phyloP scores from a whole-genome alignment of 2,797 vertebrate species.

The Acipenser oxyrinchus region DNA sequence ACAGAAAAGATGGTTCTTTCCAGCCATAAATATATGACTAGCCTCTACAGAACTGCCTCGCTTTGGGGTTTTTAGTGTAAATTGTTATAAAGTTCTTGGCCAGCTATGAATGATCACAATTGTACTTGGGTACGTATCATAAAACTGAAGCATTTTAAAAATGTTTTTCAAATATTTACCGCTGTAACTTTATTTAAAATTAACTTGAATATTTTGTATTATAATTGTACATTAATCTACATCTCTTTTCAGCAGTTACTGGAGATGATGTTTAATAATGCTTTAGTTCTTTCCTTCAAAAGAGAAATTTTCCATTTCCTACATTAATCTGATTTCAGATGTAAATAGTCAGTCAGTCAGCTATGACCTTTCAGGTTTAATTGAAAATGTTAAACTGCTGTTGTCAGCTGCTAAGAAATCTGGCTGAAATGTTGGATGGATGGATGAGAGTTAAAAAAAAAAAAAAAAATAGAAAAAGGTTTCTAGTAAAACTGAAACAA shows the following conservation, averaged over 20 bases:
- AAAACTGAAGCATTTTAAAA: constrained; percentile 5
- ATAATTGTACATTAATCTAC: no score
- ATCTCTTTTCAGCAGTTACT: constrained; percentile 33
- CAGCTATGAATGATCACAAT: constrained; percentile 52
- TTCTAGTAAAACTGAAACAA: constrained; percentile 45
- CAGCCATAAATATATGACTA: constrained; percentile 71
- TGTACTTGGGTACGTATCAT: constrained; percentile 28
- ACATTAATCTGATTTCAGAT: constrained; percentile 42
- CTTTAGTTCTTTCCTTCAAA: constrained; percentile 41
- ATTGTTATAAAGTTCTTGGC: constrained; percentile 44
- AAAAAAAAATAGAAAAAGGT: constrained; percentile 55
- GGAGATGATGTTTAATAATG: constrained; percentile 32
- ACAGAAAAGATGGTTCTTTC: constrained; percentile 72
- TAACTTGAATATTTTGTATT: background rate
- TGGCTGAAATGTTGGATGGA: constrained; percentile 61
- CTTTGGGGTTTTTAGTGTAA: constrained; percentile 41
- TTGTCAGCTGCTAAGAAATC: constrained; percentile 53
- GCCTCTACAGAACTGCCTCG: constrained; percentile 46
- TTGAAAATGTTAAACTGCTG: constrained; percentile 47
- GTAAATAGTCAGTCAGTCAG: constrained; percentile 69
- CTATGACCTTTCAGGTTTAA: constrained; percentile 61
- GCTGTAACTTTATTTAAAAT: constrained; percentile 4
- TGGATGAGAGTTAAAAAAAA: background rate
- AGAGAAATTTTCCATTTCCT: constrained; percentile 30
- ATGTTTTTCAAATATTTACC: background rate